Percentiles rank a stretch among this genome's conserved stretches.
Evolutionary conservation across 2,888 invertebrate genomes (phyloP).

Genomic region (Elmis aenea): DNA sequence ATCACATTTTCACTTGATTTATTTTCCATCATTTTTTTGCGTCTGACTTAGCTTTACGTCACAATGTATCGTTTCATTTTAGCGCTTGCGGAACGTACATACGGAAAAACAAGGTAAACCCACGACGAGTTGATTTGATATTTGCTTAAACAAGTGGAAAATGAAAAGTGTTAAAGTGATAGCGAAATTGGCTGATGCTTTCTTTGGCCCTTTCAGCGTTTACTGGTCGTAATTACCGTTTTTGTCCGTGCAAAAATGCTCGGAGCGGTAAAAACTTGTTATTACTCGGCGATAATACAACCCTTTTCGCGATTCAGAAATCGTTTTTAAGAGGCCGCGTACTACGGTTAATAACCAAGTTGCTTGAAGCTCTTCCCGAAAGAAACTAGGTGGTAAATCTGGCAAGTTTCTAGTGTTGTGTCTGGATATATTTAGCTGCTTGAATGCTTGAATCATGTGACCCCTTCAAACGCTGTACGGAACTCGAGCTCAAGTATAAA

Average conservation of each 20-base stretch:
- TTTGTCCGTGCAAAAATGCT: too few relatives aligned
- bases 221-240: too few relatives aligned
- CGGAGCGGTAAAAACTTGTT: too few relatives aligned
- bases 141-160: too few relatives aligned
- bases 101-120: background rate
- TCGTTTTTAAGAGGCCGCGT: too few relatives aligned
- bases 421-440: constrained; percentile 13
- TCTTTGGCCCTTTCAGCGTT: too few relatives aligned
- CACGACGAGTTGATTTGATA: too few relatives aligned
- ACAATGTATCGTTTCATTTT: constrained; percentile 2
- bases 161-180: too few relatives aligned
- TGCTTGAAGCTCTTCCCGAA: constrained; percentile 3
- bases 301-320: too few relatives aligned
- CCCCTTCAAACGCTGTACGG: constrained; percentile 10
- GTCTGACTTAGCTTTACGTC: constrained; percentile 5
- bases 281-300: too few relatives aligned
- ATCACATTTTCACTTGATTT: constrained; percentile 25
- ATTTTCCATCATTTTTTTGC: constrained; percentile 21
- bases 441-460: constrained; percentile 7
- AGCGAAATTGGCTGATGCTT: too few relatives aligned
- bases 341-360: too few relatives aligned
- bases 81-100: background rate
- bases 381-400: constrained; percentile 5
- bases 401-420: constrained; percentile 7
- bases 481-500: background rate